Base-by-base conservation (phyloP, 2,797 vertebrate genomes). In the Danio tinwini region DNA sequence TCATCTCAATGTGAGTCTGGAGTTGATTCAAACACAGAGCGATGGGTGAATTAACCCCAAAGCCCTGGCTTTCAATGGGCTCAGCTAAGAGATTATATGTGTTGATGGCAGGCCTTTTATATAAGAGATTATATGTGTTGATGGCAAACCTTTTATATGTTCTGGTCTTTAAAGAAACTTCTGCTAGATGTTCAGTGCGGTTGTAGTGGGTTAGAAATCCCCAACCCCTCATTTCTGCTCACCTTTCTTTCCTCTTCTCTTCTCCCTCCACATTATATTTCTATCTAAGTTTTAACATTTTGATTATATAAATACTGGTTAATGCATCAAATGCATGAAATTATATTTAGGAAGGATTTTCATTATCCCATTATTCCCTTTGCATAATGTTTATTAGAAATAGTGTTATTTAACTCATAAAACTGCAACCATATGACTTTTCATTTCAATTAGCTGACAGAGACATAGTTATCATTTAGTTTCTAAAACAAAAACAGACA, bases 11-110 rank as follows among this genome's bases (percentile, higher is more conserved):
- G 95, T 94, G 96, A 97, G 96, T 96, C 96, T 96, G 96, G 95
- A 95, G 94, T 97, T 98, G 96, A 99, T 98, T 98, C 95, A 98
- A 98, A 98, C 95, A 90, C 94, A 94, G 94, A 95, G 94, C 95
- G 96, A 98, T 96, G 96, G 97, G 94, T 94, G 96, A 98, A 98
- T 99, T 99, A 98, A 98, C 97, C 97, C 94, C 95, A 81, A 93
- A 94, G 95, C 93, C 94, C 94, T 86, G 94, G 93, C 95, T 97
- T 97, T 98, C 96, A 98, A 96, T 97, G 94, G 95, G 91, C 95
- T 94, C 95, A 95, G 94, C 95, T 95, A 95, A 95, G 96, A 99
- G 97, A 98, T 98, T 98, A 98, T 97, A 96, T 93, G 95, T 97
- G 96, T 97, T 97, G 96, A 97, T 98, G 95, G 96, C 96, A 95